Evolutionary conservation across 2,113 vertebrate genomes (phyloP).

Genomic region (Gorsachius goisagi): DNA sequence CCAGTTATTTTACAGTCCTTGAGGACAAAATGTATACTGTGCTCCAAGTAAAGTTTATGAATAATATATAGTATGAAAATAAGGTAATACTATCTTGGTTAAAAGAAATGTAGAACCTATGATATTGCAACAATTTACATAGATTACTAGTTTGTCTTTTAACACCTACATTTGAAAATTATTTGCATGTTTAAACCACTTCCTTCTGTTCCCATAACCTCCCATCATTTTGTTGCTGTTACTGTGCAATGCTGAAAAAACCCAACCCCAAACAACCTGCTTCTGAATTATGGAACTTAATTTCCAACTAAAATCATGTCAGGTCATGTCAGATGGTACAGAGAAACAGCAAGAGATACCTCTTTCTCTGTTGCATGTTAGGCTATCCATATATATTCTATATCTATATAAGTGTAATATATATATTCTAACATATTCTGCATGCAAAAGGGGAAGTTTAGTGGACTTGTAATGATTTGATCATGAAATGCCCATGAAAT

Average conservation of each 20-base stretch:
- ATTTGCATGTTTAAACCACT: conserved; percentile 21
- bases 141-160: not conserved
- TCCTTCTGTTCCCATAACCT: not conserved
- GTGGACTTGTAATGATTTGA: not conserved
- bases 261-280: not conserved
- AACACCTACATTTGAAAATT: not conserved
- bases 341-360: not conserved
- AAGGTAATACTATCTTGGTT: not conserved
- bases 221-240: not conserved
- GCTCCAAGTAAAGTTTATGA: not conserved
- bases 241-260: not conserved
- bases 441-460: not conserved
- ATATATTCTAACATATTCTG: not conserved
- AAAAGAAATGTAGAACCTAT: not conserved
- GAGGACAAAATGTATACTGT: not conserved
- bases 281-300: conserved; percentile 1
- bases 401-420: not conserved
- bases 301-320: conserved; percentile 17
- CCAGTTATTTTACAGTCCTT: not conserved
- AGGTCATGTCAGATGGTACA: not conserved
- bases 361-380: not conserved
- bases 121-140: not conserved
- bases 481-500: not conserved
- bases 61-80: not conserved
- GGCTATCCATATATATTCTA: not conserved